These are phyloP conservation scores for Psettodes erumei DNA, from an alignment of 2,113 vertebrate species.

Conservation along the genomic window DNA sequence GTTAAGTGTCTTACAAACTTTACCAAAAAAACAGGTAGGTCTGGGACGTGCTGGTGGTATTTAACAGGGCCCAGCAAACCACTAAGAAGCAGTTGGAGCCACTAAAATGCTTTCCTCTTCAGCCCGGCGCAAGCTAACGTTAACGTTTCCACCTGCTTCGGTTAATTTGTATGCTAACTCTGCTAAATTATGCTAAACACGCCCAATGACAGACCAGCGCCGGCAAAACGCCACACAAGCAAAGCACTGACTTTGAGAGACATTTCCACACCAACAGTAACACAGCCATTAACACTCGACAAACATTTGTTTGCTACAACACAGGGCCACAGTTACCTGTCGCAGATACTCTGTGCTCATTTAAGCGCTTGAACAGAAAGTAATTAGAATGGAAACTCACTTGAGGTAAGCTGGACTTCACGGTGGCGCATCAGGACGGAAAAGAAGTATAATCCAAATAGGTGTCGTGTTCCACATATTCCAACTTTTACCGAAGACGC, in stretches of 20 bases:
- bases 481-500: no score
- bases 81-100: neutral
- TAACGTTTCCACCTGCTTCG: neutral
- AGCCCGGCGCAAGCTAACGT: neutral
- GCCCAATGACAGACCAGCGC: neutral
- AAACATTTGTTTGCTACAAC: neutral
- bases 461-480: neutral
- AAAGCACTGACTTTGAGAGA: neutral
- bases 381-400: neutral
- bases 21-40: neutral
- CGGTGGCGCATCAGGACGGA: rapidly evolving
- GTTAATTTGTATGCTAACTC: neutral
- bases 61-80: neutral
- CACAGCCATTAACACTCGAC: no score
- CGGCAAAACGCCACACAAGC: neutral
- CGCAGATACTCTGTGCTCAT: neutral
- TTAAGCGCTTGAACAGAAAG: neutral
- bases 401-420: neutral
- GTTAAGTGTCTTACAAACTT: neutral
- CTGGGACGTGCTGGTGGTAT: neutral
- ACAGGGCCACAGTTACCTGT: rapidly evolving
- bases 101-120: no score
- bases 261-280: neutral
- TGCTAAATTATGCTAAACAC: neutral
- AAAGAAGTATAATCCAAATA: rapidly evolving